These are phyloP conservation scores for Tadarida brasiliensis DNA, from an alignment of 2,797 vertebrate species.

Conservation along the genomic window DNA sequence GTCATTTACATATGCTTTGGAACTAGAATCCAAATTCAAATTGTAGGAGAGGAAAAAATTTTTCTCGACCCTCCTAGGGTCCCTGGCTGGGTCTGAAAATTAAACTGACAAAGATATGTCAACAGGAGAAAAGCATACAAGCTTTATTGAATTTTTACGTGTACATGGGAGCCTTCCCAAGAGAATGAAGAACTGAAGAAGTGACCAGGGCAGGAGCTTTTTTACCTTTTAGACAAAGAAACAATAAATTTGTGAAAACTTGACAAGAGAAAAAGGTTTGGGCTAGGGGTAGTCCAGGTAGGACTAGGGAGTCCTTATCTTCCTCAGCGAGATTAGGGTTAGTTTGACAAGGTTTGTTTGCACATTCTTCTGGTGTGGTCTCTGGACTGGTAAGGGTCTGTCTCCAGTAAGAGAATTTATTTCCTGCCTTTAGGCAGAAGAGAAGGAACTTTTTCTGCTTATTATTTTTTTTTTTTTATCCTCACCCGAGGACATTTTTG, in stretches of 20 bases:
- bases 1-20: background rate
- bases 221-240: background rate
- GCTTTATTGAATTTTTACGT: background rate
- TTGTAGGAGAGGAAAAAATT: background rate
- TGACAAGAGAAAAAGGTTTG: background rate
- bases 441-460: background rate
- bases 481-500: too few relatives aligned
- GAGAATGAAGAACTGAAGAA: background rate
- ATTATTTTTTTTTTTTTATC: background rate
- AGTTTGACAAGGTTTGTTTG: background rate
- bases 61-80: background rate
- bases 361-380: background rate
- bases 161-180: background rate
- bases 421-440: background rate
- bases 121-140: background rate
- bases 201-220: background rate
- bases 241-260: background rate
- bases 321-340: background rate
- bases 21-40: conserved; percentile 35
- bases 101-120: background rate
- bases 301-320: background rate
- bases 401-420: background rate
- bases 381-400: background rate
- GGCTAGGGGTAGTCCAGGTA: background rate
- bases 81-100: background rate